Evolutionary conservation across 2,888 invertebrate species (phyloP).

Genomic region (Silvanus unidentatus): DNA sequence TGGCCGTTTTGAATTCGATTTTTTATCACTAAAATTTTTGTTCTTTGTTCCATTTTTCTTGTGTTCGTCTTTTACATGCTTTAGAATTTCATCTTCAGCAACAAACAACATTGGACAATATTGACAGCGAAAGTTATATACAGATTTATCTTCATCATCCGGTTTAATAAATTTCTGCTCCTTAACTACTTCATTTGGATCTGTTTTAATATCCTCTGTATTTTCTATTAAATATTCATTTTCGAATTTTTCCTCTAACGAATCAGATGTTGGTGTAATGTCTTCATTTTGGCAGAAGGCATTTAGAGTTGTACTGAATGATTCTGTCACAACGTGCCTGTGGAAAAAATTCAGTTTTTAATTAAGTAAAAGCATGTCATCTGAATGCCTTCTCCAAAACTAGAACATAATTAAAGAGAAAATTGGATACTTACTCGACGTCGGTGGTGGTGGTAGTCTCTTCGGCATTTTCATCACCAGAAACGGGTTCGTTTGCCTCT

Average conservation of each 20-base stretch:
- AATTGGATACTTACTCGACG: neutral
- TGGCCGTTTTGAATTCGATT: constrained; percentile 20
- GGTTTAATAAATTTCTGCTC: constrained; percentile 13
- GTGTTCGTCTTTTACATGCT: constrained; percentile 28
- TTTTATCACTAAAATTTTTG: constrained; percentile 13
- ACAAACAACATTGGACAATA: constrained; percentile 33
- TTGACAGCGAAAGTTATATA: constrained; percentile 29
- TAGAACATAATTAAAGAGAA: neutral
- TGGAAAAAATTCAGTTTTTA: constrained; percentile 9
- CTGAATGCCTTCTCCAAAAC: constrained; percentile 1
- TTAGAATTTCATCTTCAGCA: constrained; percentile 30
- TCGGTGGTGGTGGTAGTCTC: neutral
- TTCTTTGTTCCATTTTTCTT: constrained; percentile 8
- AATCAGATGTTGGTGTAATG: too few relatives aligned
- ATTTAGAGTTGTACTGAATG: constrained; percentile 11
- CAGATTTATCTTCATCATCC: neutral
- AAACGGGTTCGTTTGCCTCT: neutral
- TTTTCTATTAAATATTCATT: too few relatives aligned
- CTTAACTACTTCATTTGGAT: constrained; percentile 15
- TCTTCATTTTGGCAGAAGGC: constrained; percentile 29
- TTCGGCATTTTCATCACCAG: neutral
- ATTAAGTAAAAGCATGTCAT: neutral
- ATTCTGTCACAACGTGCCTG: constrained; percentile 6
- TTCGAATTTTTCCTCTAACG: neutral
- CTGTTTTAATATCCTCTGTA: neutral